These are phyloP conservation scores for Rhinichthys klamathensis DNA, from an alignment of 2,113 vertebrate genomes.

Conservation along the genomic window DNA sequence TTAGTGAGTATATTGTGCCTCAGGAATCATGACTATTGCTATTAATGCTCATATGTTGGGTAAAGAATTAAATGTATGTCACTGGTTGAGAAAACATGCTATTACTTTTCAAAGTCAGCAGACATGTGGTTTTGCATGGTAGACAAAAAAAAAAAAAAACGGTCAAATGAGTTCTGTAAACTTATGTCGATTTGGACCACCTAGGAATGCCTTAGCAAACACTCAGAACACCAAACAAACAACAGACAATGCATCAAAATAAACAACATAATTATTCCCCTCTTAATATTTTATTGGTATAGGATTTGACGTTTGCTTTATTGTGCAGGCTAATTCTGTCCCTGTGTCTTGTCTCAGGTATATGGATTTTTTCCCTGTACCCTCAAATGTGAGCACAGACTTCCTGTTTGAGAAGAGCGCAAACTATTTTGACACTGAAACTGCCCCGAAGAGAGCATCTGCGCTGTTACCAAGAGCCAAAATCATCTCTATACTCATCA, in stretches of 20 bases:
- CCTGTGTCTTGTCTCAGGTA: slow-evolving; percentile 78
- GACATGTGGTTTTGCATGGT: not conserved
- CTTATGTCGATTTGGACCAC: not conserved
- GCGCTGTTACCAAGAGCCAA: slow-evolving; percentile 94
- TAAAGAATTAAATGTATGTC: not conserved
- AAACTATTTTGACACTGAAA: slow-evolving; percentile 95
- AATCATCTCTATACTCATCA: slow-evolving; percentile 95
- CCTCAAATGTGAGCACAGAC: slow-evolving; percentile 91
- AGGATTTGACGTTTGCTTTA: not conserved
- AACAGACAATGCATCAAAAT: not conserved
- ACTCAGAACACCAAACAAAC: not conserved
- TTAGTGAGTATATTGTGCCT: not conserved
- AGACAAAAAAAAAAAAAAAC: not conserved
- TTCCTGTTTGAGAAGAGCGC: slow-evolving; percentile 98
- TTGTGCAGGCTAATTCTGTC: not conserved
- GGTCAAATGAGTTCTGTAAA: not conserved
- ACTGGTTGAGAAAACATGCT: not conserved
- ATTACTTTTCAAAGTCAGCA: not conserved
- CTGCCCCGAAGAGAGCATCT: slow-evolving; percentile 85
- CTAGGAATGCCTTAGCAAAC: too few species aligned
- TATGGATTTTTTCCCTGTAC: slow-evolving; percentile 96
- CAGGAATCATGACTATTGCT: not conserved
- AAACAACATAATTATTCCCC: not conserved
- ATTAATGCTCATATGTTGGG: not conserved
- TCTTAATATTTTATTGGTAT: not conserved